phyloP scores from a whole-genome alignment of 2,797 vertebrate species.

The Myiotriccus ornatus region DNA sequence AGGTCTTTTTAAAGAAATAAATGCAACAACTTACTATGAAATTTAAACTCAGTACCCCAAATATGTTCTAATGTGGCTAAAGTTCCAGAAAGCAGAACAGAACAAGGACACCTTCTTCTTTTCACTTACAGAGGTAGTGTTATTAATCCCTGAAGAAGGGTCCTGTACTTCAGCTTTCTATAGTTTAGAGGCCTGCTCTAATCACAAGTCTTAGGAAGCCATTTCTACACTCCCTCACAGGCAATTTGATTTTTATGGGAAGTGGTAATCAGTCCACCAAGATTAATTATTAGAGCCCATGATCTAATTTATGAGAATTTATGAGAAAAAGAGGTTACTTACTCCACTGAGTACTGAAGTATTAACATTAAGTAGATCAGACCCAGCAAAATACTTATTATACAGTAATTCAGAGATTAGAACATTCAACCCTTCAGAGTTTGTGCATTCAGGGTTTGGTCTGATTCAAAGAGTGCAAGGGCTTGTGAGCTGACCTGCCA shows the following conservation, averaged over 20 bases:
- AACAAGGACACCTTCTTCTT: neutral
- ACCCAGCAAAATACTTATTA: neutral
- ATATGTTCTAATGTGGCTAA: neutral
- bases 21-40: neutral
- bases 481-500: neutral
- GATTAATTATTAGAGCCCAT: neutral
- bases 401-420: neutral
- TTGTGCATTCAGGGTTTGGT: neutral
- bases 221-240: neutral
- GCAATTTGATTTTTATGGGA: neutral
- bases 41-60: neutral
- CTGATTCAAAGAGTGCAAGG: neutral
- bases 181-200: neutral
- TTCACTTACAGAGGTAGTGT: neutral
- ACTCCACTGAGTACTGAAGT: neutral
- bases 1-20: accelerated
- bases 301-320: neutral
- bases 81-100: neutral
- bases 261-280: neutral
- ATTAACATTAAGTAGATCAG: neutral
- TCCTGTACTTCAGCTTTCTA: neutral
- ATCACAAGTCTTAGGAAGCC: neutral
- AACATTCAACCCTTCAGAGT: neutral
- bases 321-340: neutral
- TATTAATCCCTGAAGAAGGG: neutral